A percentile compares a stretch with the other conserved stretches of the same genome.
Conservation (phyloP, 2,113 vertebrate species). For the Acrocephalus kingi region DNA sequence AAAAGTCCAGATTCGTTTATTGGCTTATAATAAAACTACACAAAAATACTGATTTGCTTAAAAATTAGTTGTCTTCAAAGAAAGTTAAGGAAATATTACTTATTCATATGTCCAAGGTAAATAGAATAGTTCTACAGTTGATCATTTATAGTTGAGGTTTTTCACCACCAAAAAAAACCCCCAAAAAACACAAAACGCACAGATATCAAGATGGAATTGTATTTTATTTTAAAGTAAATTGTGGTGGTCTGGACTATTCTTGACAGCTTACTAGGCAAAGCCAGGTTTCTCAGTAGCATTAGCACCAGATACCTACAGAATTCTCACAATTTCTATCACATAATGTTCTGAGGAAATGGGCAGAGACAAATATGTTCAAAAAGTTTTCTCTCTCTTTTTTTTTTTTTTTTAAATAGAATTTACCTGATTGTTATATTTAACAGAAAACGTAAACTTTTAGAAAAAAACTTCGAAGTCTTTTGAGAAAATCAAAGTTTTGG, state of each 20-base stretch:
- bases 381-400: accelerated
- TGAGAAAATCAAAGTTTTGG: not conserved
- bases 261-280: not conserved
- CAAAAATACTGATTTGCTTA: not conserved
- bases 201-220: not conserved
- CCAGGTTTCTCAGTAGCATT: not conserved
- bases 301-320: not conserved
- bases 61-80: not conserved
- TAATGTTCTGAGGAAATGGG: not conserved
- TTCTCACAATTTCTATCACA: not conserved
- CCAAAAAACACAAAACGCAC: too few relatives aligned
- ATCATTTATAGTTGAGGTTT: not conserved
- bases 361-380: not conserved
- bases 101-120: not conserved
- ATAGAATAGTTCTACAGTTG: not conserved
- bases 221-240: not conserved
- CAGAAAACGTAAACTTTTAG: not conserved
- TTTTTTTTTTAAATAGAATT: not conserved
- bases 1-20: not conserved
- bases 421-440: not conserved
- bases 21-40: not conserved
- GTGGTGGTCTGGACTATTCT: not conserved
- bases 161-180: not conserved
- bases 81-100: not conserved
- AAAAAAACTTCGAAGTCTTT: not conserved